Percentiles rank a stretch among this genome's conserved stretches.
phyloP scores from a whole-genome alignment of 2,797 vertebrate genomes.

The Gymnothorax javanicus region DNA sequence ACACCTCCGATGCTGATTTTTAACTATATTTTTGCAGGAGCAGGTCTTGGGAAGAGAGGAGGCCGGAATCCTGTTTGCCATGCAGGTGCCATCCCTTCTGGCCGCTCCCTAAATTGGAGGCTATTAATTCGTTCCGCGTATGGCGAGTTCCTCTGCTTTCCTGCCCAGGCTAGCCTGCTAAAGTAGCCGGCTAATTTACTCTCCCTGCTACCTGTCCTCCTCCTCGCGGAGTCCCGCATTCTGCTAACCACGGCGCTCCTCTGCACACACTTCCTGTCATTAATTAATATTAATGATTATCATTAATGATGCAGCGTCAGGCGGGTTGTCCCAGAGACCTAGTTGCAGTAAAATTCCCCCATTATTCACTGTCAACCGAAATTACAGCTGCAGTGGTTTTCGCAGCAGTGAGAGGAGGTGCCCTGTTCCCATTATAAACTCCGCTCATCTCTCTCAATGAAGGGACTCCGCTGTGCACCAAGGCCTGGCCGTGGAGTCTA shows the following conservation, averaged over 20 bases:
- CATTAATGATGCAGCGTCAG: conserved; percentile 7
- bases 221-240: neutral
- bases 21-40: neutral
- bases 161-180: neutral
- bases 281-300: conserved; percentile 21
- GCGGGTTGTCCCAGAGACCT: neutral
- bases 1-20: neutral
- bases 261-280: neutral
- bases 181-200: conserved; percentile 5
- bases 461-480: neutral
- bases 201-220: neutral
- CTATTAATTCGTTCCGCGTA: neutral
- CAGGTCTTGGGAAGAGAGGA: neutral
- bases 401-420: neutral
- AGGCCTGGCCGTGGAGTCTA: neutral
- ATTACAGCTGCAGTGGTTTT: neutral
- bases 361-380: conserved; percentile 7
- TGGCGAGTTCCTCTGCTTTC: neutral
- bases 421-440: neutral
- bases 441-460: neutral
- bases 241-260: neutral
- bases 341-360: neutral
- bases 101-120: conserved; percentile 6
- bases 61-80: neutral
- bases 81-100: neutral